Base-by-base conservation (phyloP, 37 sponge, comb jelly and placozoan species). In the Axinella damicornis region DNA sequence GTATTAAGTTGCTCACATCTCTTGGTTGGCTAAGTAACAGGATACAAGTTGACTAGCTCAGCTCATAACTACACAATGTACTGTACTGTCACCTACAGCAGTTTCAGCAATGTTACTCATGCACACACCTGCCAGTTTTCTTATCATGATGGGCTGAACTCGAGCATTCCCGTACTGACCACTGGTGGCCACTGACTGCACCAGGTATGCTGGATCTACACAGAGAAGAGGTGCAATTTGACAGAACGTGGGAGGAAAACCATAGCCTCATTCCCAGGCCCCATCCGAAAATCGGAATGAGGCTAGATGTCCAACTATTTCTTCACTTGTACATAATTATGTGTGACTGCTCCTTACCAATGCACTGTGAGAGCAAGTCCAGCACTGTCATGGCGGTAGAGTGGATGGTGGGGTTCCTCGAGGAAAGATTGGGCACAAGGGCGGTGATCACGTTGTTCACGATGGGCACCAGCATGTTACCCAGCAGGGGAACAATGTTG, bases 91-190 rank as follows among this genome's bases (percentile, higher is more conserved):
- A 46, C 46, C 46, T n/a, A 46, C 46, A 46, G 4, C 9, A 9
- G 46, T 4, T 46, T 4, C 46, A 46, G 46, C n/a, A n/a, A 56
- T 27, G 9, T 24, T 24, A 25, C 31, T n/a, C n/a, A n/a, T n/a
- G n/a, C 32, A 79, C 89, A 13, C 78, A 95, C 95, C 91, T 77
- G 95, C 81, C 73, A 96, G 81, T 58, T 79, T 94, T 19, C 38
- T 65, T 18, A 90, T 82, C 85, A 94, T 79, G 36, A 94, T 85
- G 6, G 95, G 95, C 37, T 83, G 84, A 20, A 88, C 84, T 63
- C 84, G 80, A 5, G 86, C 64, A 89, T 89, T 96, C 13, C 88
- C 90, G 52, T 71, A 82, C 65, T 94, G 90, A 33, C 85, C 76
- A 53, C 75, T 83, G 28, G 64, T 82, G 16, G 92, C 79, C 17